Evolutionary conservation across 2,797 vertebrate species (phyloP).

Genomic region (Danio tinwini): DNA sequence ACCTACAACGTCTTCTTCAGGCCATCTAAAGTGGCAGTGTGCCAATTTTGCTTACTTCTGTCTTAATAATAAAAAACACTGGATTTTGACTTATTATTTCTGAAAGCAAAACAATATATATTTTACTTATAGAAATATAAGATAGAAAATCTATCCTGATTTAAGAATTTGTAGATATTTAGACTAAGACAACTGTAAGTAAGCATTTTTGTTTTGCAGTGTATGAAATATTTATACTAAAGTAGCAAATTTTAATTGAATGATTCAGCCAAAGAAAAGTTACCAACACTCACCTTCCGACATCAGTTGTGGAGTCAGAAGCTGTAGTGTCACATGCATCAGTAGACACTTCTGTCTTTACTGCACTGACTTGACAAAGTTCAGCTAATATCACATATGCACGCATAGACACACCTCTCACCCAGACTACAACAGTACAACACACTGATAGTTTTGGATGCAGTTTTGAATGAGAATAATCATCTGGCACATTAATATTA

Average conservation of each 20-base stretch:
- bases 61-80: no score
- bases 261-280: neutral
- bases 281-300: conserved; percentile 28
- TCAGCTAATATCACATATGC: conserved; percentile 49
- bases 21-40: no score
- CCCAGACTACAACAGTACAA: conserved; percentile 15
- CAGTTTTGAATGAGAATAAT: neutral
- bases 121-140: no score
- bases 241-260: neutral
- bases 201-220: no score
- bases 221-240: neutral
- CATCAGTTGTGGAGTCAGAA: conserved; percentile 1
- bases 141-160: no score
- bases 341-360: conserved; percentile 39
- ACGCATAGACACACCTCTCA: conserved; percentile 45
- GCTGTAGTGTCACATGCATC: conserved; percentile 25
- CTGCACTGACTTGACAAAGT: conserved; percentile 60
- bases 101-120: no score
- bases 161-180: no score
- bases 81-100: no score
- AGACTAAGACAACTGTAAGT: no score
- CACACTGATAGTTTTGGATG: conserved; percentile 34
- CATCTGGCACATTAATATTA: neutral
- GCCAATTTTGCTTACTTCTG: no score
- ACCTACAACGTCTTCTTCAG: no score